A percentile compares a stretch with the other conserved stretches of the same genome.
Conservation (phyloP, 2,797 vertebrate genomes). For the Liparis tanakae region DNA sequence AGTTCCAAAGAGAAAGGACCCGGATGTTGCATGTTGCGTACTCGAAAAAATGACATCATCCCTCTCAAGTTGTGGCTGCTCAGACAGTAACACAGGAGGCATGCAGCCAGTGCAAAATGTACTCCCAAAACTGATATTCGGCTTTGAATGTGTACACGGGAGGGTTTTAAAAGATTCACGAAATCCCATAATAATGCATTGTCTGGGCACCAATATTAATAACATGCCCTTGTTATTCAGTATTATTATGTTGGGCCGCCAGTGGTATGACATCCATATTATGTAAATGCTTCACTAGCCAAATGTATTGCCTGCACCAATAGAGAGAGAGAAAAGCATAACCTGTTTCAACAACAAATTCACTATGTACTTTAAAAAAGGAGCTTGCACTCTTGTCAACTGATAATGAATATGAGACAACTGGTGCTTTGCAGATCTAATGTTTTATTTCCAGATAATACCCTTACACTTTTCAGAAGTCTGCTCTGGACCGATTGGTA, state of each 20-base stretch:
- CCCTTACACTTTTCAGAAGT: background rate
- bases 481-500: background rate
- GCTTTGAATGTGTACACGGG: background rate
- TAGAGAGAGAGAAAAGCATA: background rate
- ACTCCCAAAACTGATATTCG: background rate
- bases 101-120: background rate
- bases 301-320: background rate
- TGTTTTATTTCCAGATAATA: background rate
- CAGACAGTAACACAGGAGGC: background rate
- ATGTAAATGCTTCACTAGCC: background rate
- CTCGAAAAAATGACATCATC: conserved; percentile 83
- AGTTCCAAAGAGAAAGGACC: conserved; percentile 69
- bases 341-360: background rate
- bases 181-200: background rate
- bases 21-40: conserved; percentile 85
- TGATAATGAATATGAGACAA: background rate
- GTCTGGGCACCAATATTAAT: background rate
- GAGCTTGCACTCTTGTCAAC: background rate
- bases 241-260: background rate
- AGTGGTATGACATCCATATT: background rate
- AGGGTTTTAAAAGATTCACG: background rate
- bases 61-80: conserved; percentile 26
- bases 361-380: background rate
- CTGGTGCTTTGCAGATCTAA: background rate
- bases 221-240: background rate